phyloP scores from a whole-genome alignment of 2,797 vertebrate genomes.

The Neomorphus geoffroyi region DNA sequence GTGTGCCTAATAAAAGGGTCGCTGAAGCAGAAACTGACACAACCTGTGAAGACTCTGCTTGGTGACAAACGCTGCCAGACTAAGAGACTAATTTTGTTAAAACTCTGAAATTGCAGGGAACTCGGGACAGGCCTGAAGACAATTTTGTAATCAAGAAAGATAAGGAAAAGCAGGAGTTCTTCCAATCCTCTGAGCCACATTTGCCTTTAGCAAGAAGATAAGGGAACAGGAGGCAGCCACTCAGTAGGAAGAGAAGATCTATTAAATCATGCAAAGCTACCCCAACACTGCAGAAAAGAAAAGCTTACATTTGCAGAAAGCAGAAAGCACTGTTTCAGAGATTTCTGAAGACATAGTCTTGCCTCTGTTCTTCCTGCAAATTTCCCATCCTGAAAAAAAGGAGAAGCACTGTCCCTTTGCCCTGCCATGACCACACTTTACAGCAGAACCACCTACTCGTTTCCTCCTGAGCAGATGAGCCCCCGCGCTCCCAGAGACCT shows the following conservation, averaged over 20 bases:
- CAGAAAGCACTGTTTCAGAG: background rate
- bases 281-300: background rate
- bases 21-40: background rate
- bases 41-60: background rate
- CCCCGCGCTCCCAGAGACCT: background rate
- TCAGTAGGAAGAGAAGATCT: background rate
- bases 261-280: background rate
- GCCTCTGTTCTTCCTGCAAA: background rate
- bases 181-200: background rate
- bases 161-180: background rate
- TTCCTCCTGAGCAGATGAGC: rapidly evolving
- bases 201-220: background rate
- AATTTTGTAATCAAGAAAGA: background rate
- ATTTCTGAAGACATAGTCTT: background rate
- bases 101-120: background rate
- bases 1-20: background rate
- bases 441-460: background rate
- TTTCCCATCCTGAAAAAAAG: background rate
- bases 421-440: background rate
- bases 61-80: background rate
- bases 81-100: background rate
- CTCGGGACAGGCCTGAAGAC: background rate
- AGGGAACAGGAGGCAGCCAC: background rate
- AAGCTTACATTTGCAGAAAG: background rate
- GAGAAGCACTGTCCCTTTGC: background rate